Evolutionary conservation across 2,888 invertebrate species (phyloP).

Genomic region (Deilephila elpenor): DNA sequence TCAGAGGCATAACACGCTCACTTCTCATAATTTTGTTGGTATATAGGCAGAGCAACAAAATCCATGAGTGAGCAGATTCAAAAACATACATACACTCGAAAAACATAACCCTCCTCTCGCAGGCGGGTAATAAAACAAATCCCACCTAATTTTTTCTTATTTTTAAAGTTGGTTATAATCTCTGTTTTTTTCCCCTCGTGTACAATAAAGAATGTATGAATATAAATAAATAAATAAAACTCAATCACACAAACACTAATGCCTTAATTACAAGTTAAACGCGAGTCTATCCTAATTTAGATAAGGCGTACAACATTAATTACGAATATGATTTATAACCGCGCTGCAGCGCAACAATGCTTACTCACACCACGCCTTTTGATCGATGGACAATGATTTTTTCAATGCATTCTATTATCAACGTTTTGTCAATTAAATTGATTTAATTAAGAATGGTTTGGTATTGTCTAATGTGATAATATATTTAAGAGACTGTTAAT

Average conservation of each 20-base stretch:
- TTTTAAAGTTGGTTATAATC: too few species aligned
- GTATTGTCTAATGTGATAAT: not conserved
- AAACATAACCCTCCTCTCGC: too few species aligned
- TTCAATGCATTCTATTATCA: slow-evolving; percentile 35
- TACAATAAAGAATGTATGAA: too few species aligned
- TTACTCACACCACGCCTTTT: slow-evolving; percentile 79
- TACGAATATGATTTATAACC: slow-evolving; percentile 71
- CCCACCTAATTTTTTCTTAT: too few species aligned
- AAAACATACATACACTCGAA: too few species aligned
- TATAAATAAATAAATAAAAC: too few species aligned
- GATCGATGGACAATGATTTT: slow-evolving; percentile 58
- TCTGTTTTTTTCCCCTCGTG: too few species aligned
- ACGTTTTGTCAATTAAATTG: slow-evolving; percentile 38
- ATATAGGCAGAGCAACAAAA: too few species aligned
- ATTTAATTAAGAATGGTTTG: slow-evolving; percentile 34
- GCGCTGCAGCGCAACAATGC: slow-evolving; percentile 32
- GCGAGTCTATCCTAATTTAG: slow-evolving; percentile 63
- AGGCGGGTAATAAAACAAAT: not conserved
- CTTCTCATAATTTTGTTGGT: too few species aligned
- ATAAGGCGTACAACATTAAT: slow-evolving; percentile 56
- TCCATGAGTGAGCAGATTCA: too few species aligned
- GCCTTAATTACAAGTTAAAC: slow-evolving; percentile 57
- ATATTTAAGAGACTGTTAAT: not conserved
- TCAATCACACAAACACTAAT: slow-evolving; percentile 32
- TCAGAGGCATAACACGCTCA: too few species aligned